Percentiles rank a stretch among this genome's conserved stretches.
phyloP scores from a whole-genome alignment of 2,888 invertebrate species.

The Drosophila infuscata region DNA sequence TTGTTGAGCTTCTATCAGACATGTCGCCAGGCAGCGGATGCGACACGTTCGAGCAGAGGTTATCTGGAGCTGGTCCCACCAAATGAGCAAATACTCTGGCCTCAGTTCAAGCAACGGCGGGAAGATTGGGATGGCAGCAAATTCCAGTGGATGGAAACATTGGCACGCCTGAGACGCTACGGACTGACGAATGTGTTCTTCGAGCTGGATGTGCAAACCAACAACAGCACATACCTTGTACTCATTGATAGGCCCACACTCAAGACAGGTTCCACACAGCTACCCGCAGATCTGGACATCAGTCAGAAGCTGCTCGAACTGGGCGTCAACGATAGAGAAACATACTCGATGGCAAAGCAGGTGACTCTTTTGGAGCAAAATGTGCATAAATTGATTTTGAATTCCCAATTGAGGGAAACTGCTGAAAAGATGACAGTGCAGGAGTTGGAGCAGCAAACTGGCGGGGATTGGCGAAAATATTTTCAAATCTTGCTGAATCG shows the following conservation, averaged over 20 bases:
- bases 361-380: slow-evolving; percentile 31
- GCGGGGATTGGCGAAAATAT: slow-evolving; percentile 64
- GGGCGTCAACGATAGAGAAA: slow-evolving; percentile 13
- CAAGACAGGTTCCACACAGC: not conserved
- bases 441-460: slow-evolving; percentile 16
- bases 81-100: slow-evolving; percentile 62
- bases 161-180: slow-evolving; percentile 72
- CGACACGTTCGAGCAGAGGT: slow-evolving; percentile 23
- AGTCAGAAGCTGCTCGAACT: slow-evolving; percentile 14
- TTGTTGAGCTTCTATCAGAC: slow-evolving; percentile 61
- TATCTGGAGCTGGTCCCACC: slow-evolving; percentile 76
- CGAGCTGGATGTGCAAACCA: slow-evolving; percentile 8
- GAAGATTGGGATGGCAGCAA: slow-evolving; percentile 53
- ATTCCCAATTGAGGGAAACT: not conserved
- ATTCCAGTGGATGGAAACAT: slow-evolving; percentile 69
- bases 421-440: slow-evolving; percentile 22
- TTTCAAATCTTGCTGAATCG: slow-evolving; percentile 53
- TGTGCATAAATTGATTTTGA: slow-evolving; percentile 29
- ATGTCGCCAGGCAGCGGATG: slow-evolving; percentile 50
- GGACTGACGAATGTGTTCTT: slow-evolving; percentile 58
- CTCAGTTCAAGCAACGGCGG: slow-evolving; percentile 32
- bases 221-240: slow-evolving; percentile 54
- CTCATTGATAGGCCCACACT: slow-evolving; percentile 48
- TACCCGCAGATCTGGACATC: not conserved
- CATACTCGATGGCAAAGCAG: not conserved